Conservation (phyloP, 2,113 vertebrate genomes). For the Bubo scandiacus region DNA sequence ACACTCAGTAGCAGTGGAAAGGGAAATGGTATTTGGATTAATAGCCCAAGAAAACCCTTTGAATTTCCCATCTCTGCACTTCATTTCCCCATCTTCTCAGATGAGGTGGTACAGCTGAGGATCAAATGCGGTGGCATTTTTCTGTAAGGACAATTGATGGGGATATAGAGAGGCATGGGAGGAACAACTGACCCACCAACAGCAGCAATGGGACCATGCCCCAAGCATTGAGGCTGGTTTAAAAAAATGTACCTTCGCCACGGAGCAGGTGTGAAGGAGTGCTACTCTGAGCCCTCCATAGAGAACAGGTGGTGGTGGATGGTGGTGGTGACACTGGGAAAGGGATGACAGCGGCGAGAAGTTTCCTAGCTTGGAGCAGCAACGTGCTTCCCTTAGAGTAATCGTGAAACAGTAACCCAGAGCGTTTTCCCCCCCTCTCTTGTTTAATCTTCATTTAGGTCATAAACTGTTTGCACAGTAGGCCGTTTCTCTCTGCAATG, state of each 20-base stretch:
- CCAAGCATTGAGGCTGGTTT: neutral
- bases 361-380: neutral
- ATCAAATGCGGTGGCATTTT: neutral
- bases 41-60: neutral
- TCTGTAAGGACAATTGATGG: neutral
- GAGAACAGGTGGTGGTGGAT: neutral
- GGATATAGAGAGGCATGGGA: neutral
- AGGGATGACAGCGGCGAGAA: neutral
- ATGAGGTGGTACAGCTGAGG: neutral
- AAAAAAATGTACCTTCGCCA: neutral
- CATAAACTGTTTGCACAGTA: neutral
- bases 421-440: neutral
- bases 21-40: neutral
- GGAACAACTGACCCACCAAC: neutral
- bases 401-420: neutral
- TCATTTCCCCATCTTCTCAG: neutral
- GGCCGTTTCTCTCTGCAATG: neutral
- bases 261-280: fast-evolving
- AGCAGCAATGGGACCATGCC: neutral
- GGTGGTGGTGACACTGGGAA: neutral
- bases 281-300: neutral
- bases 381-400: neutral
- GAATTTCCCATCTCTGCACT: neutral
- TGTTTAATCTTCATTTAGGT: neutral
- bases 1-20: neutral